Base-by-base conservation (phyloP, 2,888 invertebrate genomes). In the Eupeodes latifasciatus region DNA sequence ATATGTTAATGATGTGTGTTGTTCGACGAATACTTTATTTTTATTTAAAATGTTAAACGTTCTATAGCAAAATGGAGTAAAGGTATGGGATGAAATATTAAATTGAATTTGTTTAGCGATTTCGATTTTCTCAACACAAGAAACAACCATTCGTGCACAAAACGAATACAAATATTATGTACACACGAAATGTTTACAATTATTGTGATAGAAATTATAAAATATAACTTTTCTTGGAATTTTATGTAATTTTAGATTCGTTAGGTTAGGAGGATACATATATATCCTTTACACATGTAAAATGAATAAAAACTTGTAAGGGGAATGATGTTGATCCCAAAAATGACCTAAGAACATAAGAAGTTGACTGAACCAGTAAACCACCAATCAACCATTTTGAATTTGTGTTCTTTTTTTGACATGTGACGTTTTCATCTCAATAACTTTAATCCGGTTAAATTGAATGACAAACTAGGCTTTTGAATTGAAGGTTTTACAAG, bases 1-100 rank as follows among this genome's bases (percentile, higher is more conserved):
- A 66, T 49, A 92, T 92, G 92, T 85, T 92, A 92, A 92, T 92
- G 92, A 92, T 75, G 78, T 64, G 91, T 85, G 80, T 76, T 77
- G 71, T 67, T 84, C 44, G 69, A 9, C 3, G 40, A 74, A 81
- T 75, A 72, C 74, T 81, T 81, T 78, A 66, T 66, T 64, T 75
- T 75, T 55, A 61, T 69, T 81, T 84, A 62, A 84, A 77, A 79
- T 84, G 78, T 82, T 85, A 78, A 78, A 69, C 83, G 79, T 83
- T 76, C 71, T 76, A 69, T 59, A 75, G 27, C 27, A 27, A 27
- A 27, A 27, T 27, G 27, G 27, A 27, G 27, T 27, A 27, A 27
- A 27, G 40, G 40, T 40, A 9, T 9, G 5, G 40, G 40, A 40
- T 40, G 9, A 40, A 40, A 40, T 40, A 83, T 86, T 71, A 66